Base-by-base conservation (phyloP, 2,113 vertebrate genomes). In the Phylloscopus whistleri region DNA sequence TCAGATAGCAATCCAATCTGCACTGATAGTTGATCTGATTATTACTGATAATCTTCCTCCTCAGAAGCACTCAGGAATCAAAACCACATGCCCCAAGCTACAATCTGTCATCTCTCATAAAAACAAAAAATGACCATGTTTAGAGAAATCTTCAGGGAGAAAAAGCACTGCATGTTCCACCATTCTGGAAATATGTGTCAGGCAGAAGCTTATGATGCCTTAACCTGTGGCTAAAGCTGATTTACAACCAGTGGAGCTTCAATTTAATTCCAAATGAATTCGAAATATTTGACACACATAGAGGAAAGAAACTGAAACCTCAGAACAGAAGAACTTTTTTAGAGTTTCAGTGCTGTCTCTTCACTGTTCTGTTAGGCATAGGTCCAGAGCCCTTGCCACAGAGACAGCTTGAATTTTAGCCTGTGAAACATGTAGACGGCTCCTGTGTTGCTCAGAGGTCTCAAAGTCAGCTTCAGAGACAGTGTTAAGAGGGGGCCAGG, bases 231-330 rank as follows among this genome's bases (percentile, higher is more conserved):
- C 52, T 90, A 68, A 92, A 92, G 76, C 31, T 75, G 90, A 88
- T 94, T 95, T 93, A 87, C 80, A 90, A 82, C 44, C 60, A 81
- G 69, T 53, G 88, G 80, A 95, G 66, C 73, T 94, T 95, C 67
- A 79, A 44, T 88, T 93, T 87, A 62, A 60, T 84, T 95, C 41
- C 53, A 93, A 79, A 89, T 81, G 44, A 95, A 92, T 27, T 10
- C 26, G 37, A 77, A 77, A 11, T 13, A 43, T 33, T 49, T 48
- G 51, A 67, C 37, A 64, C 30, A 76, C 20, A 85, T 4, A 26
- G 7, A 33, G 6, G 7, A 7, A 60, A 85, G 73, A 82, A 30
- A 4, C 0, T 9, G 28, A 63, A 85, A 28, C 35, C 41, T 59
- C 60, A 35, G 19, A 52, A 77, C n/a, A 60, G 46, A 48, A 91